A percentile compares a stretch with the other conserved stretches of the same genome.
Conservation (phyloP, 2,797 vertebrate species). For the Gorsachius magnificus region DNA sequence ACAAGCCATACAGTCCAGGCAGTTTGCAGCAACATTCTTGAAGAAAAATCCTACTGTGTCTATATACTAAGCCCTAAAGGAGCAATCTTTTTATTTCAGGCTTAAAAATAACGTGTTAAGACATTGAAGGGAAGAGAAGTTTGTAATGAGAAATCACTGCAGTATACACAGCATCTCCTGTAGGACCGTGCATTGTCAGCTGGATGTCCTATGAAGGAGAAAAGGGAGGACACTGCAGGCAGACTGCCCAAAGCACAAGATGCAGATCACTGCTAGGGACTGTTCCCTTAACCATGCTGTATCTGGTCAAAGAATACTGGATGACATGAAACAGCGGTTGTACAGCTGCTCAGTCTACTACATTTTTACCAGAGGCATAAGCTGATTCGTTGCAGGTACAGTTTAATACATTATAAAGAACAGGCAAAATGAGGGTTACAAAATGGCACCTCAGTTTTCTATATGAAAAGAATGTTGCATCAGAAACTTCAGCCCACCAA, state of each 20-base stretch:
- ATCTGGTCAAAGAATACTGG: not conserved
- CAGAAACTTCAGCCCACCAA: not conserved
- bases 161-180: not conserved
- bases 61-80: not conserved
- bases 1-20: not conserved
- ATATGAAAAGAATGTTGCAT: not conserved
- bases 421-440: not conserved
- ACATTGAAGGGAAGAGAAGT: slow-evolving; percentile 1
- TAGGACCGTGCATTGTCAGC: not conserved
- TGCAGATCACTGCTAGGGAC: not conserved
- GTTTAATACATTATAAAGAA: not conserved
- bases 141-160: not conserved
- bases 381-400: not conserved
- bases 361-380: not conserved
- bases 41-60: not conserved
- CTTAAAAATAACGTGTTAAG: not conserved
- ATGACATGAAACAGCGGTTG: not conserved
- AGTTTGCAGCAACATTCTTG: not conserved
- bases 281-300: not conserved
- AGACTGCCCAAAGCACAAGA: not conserved
- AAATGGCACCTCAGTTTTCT: not conserved
- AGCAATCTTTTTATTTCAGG: slow-evolving; percentile 4
- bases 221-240: slow-evolving; percentile 51
- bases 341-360: not conserved
- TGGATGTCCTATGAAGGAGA: slow-evolving; percentile 29